Base-by-base conservation (phyloP, 2,113 vertebrate genomes). In the Loxodonta africana region DNA sequence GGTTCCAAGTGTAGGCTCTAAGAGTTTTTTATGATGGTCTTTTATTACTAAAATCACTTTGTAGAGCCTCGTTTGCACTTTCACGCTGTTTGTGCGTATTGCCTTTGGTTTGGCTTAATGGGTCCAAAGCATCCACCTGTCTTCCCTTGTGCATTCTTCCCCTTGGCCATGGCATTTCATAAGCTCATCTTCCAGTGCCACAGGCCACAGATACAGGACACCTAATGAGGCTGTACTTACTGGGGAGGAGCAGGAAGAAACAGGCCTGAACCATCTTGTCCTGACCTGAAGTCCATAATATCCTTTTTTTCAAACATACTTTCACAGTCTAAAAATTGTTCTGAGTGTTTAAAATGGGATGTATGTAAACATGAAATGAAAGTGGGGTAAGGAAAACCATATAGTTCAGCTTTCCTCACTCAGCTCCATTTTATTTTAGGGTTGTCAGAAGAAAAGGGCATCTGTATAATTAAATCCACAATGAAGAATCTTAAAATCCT, bases 391-490 rank as follows among this genome's bases (percentile, higher is more conserved):
- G 57, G 25, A 62, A 82, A 81, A 62, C 30, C 57, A 89, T 0
- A 60, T 2, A 85, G 81, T 21, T 81, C 46, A 67, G 28, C 10
- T 82, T 89, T 81, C n/a, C 28, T 30, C 65, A 48, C 30, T 77
- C 20, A 81, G 5, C 67, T 76, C 21, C 41, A 46, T 90, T 41
- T 28, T 25, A 63, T 21, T 93, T 71, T 51, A 67, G 33, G 9
- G 26, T 44, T 93, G 41, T 87, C 53, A 89, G 78, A 63, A 84
- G 4, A 84, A 92, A 85, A 7, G 57, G 25, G 21, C 69, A 81
- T 60, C 89, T 33, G 33, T 48, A 53, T 69, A 92, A 90, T 89
- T 89, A 92, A 90, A 84, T 89, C 28, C 57, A 77, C 41, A 87
- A 87, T 53, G 12, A 77, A 87, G 37, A 90, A 62, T 41, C 60